Evolutionary conservation across 2,113 vertebrate genomes (phyloP).

Genomic region (Coracopsis vasa): DNA sequence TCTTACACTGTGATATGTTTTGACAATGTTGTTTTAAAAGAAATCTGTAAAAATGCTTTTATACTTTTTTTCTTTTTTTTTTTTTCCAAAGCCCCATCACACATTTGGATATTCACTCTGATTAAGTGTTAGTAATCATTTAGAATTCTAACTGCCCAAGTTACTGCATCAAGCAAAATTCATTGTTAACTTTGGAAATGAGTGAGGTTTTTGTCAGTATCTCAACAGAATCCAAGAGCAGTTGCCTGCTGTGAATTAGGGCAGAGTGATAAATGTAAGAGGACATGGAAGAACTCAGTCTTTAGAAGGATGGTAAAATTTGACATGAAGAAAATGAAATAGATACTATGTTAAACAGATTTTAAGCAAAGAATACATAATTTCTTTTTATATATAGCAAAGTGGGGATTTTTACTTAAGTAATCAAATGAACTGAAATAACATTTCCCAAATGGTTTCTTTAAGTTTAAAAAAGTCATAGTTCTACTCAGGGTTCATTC

Average conservation of each 20-base stretch:
- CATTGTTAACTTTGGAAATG: neutral
- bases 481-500: neutral
- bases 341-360: neutral
- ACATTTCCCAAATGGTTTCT: neutral
- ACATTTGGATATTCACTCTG: neutral
- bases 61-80: neutral
- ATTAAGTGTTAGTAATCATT: neutral
- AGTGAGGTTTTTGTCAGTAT: neutral
- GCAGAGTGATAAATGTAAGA: neutral
- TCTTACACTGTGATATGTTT: neutral
- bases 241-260: neutral
- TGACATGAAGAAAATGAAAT: neutral
- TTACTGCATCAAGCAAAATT: neutral
- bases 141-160: neutral
- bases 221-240: neutral
- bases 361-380: neutral
- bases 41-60: neutral
- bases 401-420: neutral
- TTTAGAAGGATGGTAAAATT: neutral
- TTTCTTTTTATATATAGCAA: neutral
- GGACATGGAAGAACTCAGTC: neutral
- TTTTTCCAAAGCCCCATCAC: neutral
- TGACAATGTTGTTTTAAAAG: neutral
- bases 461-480: neutral
- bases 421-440: neutral